Percentiles rank a stretch among this genome's conserved stretches.
These are phyloP conservation scores for Pelochelys cantorii DNA, from an alignment of 2,797 vertebrate species.

Conservation along the genomic window DNA sequence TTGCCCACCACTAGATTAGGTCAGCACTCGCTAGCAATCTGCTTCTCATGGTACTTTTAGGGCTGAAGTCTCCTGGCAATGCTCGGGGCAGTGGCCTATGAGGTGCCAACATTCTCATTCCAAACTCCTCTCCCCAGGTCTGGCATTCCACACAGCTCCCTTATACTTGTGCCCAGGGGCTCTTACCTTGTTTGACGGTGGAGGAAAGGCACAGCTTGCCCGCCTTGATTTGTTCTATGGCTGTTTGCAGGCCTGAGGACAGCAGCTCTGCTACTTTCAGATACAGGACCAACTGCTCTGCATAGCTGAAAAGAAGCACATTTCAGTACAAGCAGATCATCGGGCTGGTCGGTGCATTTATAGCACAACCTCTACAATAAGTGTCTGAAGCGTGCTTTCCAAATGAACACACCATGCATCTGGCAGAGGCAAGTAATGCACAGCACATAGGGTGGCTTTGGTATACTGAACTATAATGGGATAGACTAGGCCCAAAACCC, in stretches of 20 bases:
- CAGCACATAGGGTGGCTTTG: not conserved
- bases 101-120: not conserved
- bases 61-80: not conserved
- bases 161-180: rapidly evolving
- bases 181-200: conserved; percentile 93
- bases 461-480: too few relatives aligned
- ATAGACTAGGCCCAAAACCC: too few relatives aligned
- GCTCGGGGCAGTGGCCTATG: too few relatives aligned
- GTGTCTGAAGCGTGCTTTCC: rapidly evolving
- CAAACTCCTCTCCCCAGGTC: rapidly evolving
- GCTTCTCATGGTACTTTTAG: not conserved
- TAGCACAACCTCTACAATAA: rapidly evolving
- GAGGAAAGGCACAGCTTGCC: conserved; percentile 90
- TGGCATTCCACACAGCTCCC: rapidly evolving
- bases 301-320: conserved; percentile 83
- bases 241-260: conserved; percentile 88
- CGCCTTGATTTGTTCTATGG: conserved; percentile 91
- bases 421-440: not conserved
- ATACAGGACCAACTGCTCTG: conserved; percentile 95
- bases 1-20: too few relatives aligned
- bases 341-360: not conserved
- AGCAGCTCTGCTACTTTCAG: conserved; percentile 95
- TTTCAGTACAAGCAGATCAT: rapidly evolving
- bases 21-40: not conserved
- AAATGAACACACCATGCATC: rapidly evolving